Conservation (phyloP, 2,113 vertebrate genomes). For the Istiophorus platypterus region DNA sequence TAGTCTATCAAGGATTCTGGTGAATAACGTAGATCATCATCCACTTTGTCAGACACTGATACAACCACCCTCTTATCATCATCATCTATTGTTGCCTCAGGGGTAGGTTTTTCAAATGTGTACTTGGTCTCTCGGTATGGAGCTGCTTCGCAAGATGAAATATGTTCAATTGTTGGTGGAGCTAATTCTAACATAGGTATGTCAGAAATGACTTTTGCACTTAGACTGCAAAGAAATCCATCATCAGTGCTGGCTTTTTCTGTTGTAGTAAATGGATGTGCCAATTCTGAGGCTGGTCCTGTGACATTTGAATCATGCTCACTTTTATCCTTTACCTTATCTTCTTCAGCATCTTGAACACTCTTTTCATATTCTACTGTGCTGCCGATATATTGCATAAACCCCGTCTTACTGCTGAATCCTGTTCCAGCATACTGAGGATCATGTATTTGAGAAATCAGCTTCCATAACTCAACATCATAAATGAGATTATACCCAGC, state of each 20-base stretch:
- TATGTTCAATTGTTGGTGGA: constrained; percentile 36
- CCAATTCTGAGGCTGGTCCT: neutral
- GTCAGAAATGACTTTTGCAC: neutral
- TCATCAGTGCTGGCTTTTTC: neutral
- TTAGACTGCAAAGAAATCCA: neutral
- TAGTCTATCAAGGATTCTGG: constrained; percentile 43
- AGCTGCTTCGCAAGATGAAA: neutral
- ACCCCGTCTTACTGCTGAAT: constrained; percentile 67
- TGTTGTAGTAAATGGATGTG: neutral
- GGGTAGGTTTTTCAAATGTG: constrained; percentile 24
- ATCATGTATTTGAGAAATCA: constrained; percentile 77
- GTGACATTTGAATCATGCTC: neutral
- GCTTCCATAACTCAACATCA: constrained; percentile 61
- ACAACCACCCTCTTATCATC: constrained; percentile 13
- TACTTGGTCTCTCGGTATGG: constrained; percentile 36
- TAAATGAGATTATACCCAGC: constrained; percentile 65
- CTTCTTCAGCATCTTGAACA: constrained; percentile 10
- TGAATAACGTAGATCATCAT: constrained; percentile 12
- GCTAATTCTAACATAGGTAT: constrained; percentile 24
- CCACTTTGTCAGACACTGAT: constrained; percentile 18
- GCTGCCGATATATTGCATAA: constrained; percentile 61
- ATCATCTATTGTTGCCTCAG: neutral
- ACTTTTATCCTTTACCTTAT: neutral
- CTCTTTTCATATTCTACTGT: constrained; percentile 41
- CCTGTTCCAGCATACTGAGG: constrained; percentile 77